Percentiles rank a stretch among this genome's conserved stretches.
Evolutionary conservation across 2,888 invertebrate species (phyloP).

Genomic region (Drosophila bunnanda): DNA sequence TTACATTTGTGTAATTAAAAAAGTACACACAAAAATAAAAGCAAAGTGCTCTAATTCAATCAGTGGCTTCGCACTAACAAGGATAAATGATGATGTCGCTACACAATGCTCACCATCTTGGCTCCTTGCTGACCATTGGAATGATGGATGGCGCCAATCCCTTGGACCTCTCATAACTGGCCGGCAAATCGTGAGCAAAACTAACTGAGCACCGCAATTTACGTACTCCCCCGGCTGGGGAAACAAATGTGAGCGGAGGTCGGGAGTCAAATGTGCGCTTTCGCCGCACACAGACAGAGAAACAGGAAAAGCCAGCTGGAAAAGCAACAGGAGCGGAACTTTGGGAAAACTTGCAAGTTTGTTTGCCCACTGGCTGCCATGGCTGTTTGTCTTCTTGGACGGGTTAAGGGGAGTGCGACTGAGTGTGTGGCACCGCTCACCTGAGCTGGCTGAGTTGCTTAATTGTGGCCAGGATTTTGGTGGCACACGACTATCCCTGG

Average conservation of each 20-base stretch:
- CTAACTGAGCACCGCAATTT: constrained; percentile 35
- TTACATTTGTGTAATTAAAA: constrained; percentile 5
- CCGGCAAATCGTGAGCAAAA: constrained; percentile 45
- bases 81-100: constrained; percentile 21
- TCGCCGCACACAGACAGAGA: constrained; percentile 5
- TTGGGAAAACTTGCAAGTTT: constrained; percentile 51
- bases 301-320: constrained; percentile 10
- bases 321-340: constrained; percentile 51
- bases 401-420: constrained; percentile 12
- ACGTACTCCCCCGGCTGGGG: constrained; percentile 20
- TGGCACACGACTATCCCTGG: constrained; percentile 36
- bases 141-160: constrained; percentile 27
- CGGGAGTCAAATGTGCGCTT: constrained; percentile 40
- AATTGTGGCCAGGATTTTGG: constrained; percentile 62
- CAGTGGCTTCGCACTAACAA: background rate
- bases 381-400: constrained; percentile 34
- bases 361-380: constrained; percentile 45
- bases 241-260: constrained; percentile 36
- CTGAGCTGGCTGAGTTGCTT: constrained; percentile 48
- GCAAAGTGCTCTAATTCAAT: background rate
- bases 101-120: constrained; percentile 7
- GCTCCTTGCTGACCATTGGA: constrained; percentile 11
- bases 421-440: constrained; percentile 5
- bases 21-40: background rate
- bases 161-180: constrained; percentile 29